Evolutionary conservation across 2,888 invertebrate genomes (phyloP).

Genomic region (Dolomedes plantarius): DNA sequence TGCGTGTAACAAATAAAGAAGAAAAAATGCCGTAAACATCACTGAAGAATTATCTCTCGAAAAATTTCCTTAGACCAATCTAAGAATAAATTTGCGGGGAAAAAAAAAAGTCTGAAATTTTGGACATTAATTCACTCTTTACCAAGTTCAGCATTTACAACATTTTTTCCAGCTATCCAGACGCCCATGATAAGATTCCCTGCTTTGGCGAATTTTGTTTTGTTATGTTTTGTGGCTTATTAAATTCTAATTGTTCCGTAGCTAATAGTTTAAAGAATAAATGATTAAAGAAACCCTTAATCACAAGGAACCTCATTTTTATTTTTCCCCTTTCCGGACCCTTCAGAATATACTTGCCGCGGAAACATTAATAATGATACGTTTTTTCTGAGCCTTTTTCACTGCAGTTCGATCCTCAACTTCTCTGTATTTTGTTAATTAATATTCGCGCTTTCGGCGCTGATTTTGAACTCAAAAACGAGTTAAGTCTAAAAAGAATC

Average conservation of each 20-base stretch:
- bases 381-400: background rate
- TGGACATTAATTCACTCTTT: constrained; percentile 8
- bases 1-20: background rate
- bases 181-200: background rate
- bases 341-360: background rate
- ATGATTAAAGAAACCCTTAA: constrained; percentile 61
- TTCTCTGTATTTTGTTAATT: constrained; percentile 49
- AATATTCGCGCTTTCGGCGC: constrained; percentile 62
- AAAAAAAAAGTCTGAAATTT: background rate
- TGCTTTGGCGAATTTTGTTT: background rate
- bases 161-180: background rate
- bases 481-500: constrained; percentile 15
- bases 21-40: background rate
- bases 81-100: background rate
- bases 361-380: constrained; percentile 16
- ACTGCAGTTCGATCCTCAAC: background rate
- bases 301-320: background rate
- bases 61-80: background rate
- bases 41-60: background rate
- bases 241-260: constrained; percentile 12
- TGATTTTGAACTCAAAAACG: constrained; percentile 31
- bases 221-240: background rate
- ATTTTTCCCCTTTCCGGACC: background rate
- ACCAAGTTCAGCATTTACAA: background rate
- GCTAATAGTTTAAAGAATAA: constrained; percentile 56